Evolutionary conservation across 2,888 invertebrate genomes (phyloP), one percentile per base, ranked within the genome.

Genomic region (Camponotus fellah): DNA sequence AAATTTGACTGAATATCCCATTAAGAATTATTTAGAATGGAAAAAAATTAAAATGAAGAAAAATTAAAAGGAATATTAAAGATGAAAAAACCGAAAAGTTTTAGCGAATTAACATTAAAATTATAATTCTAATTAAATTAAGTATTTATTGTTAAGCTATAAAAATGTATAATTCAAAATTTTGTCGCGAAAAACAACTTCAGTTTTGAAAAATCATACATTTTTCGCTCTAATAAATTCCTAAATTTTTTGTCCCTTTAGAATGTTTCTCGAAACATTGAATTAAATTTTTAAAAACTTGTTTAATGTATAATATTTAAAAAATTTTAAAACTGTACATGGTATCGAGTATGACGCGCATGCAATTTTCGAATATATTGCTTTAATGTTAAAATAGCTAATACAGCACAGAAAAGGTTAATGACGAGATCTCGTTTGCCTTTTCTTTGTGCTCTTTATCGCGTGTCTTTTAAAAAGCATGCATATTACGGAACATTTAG

Each of bases 401-500:
- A 76, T 49, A 4, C 49, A 37, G 5, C 12, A 37, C 4, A 64
- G 9, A 37, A 65, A 40, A 40, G 37, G 49, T 76, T 65, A 76
- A 37, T 37, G 32, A 46, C 5, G 17, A 75, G 34, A 49, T 58
- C 34, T 75, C 34, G 10, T 49, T 49, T 49, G 17, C 32, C 14
- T 75, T 76, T 14, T 76, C 26, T 53, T 32, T 68, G 40, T 53
- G 26, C 6, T 76, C 66, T 68, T 68, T 53, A 26, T 66, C n/a
- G 40, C 40, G 9, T 40, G 53, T 76, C 6, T 6, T 66, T 66
- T 37, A 37, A 62, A 34, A 8, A 37, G 12, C 43, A n/a, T 62
- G 10, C 10, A 66, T 26, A 26, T 26, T 26, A 3, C 26, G 40
- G 14, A 26, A 46, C 26, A 65, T 66, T 66, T 66, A 68, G n/a